Evolutionary conservation across 2,888 invertebrate genomes (phyloP).

Genomic region (Diaperis boleti): DNA sequence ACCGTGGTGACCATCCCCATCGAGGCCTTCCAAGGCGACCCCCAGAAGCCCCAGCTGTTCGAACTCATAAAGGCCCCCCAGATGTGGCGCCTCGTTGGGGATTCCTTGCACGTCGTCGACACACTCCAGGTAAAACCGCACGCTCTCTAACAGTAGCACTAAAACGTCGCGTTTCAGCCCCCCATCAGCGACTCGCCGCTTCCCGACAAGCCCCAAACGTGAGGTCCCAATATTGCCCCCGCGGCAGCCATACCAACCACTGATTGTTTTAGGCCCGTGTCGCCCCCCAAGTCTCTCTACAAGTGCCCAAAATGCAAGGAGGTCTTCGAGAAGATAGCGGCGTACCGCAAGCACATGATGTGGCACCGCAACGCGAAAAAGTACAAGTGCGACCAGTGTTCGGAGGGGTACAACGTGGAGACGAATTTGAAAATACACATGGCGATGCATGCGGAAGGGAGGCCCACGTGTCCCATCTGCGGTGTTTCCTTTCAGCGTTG

Average conservation of each 20-base stretch:
- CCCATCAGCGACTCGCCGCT: too few relatives aligned
- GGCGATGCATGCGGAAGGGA: slow-evolving; percentile 57
- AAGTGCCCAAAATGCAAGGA: slow-evolving; percentile 58
- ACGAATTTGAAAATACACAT: slow-evolving; percentile 63
- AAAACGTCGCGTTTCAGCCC: too few relatives aligned
- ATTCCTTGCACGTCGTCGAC: slow-evolving; percentile 26
- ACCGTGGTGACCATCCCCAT: slow-evolving; percentile 33
- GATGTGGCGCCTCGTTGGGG: slow-evolving; percentile 30
- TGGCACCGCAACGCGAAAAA: slow-evolving; percentile 59
- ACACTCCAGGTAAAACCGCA: slow-evolving; percentile 3
- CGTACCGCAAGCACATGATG: slow-evolving; percentile 59
- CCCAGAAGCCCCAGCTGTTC: slow-evolving; percentile 29
- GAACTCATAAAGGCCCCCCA: slow-evolving; percentile 24
- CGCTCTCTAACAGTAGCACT: too few relatives aligned
- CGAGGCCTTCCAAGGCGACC: slow-evolving; percentile 14
- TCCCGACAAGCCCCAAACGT: too few relatives aligned
- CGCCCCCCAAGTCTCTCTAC: slow-evolving; percentile 26
- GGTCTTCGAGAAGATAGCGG: slow-evolving; percentile 52
- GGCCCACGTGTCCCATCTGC: slow-evolving; percentile 62
- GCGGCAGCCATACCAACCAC: too few relatives aligned
- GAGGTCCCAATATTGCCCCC: too few relatives aligned
- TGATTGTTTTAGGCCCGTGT: slow-evolving; percentile 1
- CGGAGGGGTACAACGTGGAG: slow-evolving; percentile 60
- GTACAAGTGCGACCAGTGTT: slow-evolving; percentile 61
- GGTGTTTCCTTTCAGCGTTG: slow-evolving; percentile 60